Percentiles rank a stretch among this genome's conserved stretches.
Conservation (phyloP, 2,888 invertebrate species). For the Augochlorella aurata region DNA sequence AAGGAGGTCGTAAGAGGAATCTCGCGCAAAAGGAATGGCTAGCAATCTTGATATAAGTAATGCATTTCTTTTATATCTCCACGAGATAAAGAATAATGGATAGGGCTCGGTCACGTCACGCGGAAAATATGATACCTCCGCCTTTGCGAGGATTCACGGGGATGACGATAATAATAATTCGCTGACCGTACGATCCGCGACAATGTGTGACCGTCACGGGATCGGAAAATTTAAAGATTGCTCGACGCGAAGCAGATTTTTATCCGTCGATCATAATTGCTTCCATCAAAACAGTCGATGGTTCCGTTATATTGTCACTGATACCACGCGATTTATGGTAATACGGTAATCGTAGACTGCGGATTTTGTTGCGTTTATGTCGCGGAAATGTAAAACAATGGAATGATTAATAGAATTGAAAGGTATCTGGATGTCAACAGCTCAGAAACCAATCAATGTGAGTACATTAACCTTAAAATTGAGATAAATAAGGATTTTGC, state of each 20-base stretch:
- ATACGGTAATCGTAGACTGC: too few species aligned
- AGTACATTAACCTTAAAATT: too few species aligned
- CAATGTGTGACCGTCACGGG: constrained; percentile 38
- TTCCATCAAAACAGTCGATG: background rate
- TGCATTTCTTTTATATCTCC: constrained; percentile 79
- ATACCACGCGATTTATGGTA: too few species aligned
- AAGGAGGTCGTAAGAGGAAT: constrained; percentile 62
- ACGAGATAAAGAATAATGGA: constrained; percentile 81
- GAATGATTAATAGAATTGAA: too few species aligned
- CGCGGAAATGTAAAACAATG: too few species aligned
- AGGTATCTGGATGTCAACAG: too few species aligned
- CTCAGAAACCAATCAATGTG: too few species aligned
- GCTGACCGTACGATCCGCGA: constrained; percentile 43
- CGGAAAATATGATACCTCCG: constrained; percentile 77
- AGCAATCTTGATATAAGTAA: constrained; percentile 80
- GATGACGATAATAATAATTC: constrained; percentile 67
- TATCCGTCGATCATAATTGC: constrained; percentile 32
- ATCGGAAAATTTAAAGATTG: constrained; percentile 47
- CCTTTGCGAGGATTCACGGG: constrained; percentile 52
- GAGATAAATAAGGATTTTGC: too few species aligned
- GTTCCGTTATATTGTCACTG: background rate
- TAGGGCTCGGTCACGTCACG: constrained; percentile 70
- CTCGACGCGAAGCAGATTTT: constrained; percentile 23
- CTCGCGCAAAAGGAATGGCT: constrained; percentile 69
- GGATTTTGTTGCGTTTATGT: too few species aligned